A percentile compares a stretch with the other conserved stretches of the same genome.
Evolutionary conservation across 2,797 vertebrate species (phyloP).

Genomic region (Neosilurus mollespiculum): DNA sequence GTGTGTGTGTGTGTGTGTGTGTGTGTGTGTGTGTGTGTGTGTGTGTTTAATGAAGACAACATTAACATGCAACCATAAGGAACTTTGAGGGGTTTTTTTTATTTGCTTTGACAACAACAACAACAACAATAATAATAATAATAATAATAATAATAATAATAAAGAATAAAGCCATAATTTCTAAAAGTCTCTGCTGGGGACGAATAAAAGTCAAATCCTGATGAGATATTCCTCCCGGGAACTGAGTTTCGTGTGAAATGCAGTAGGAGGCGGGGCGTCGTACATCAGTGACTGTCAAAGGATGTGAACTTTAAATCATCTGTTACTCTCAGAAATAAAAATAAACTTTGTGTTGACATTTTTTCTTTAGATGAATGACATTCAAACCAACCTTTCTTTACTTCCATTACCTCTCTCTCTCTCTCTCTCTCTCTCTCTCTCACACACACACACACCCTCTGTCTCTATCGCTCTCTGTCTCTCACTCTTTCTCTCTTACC

Average conservation of each 20-base stretch:
- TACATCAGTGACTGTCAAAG: slow-evolving; percentile 30
- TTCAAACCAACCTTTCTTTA: not conserved
- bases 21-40: slow-evolving; percentile 2
- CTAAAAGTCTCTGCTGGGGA: slow-evolving; percentile 5
- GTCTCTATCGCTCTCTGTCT: too few relatives aligned
- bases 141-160: slow-evolving; percentile 17
- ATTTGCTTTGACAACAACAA: not conserved
- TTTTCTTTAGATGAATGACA: not conserved
- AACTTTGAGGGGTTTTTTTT: not conserved
- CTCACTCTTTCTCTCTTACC: too few relatives aligned
- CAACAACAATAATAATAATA: too few relatives aligned
- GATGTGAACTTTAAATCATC: slow-evolving; percentile 27
- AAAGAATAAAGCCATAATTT: slow-evolving; percentile 8
- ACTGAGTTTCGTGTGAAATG: slow-evolving; percentile 9
- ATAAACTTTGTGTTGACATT: not conserved
- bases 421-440: too few relatives aligned
- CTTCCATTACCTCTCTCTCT: not conserved
- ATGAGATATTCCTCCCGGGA: slow-evolving; percentile 26
- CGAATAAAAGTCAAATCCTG: slow-evolving; percentile 43
- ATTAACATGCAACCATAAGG: not conserved
- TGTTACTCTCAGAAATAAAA: not conserved
- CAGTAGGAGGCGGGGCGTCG: not conserved
- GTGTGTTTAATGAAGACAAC: not conserved
- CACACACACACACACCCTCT: too few relatives aligned
- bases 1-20: not conserved